Evolutionary conservation across 2,797 vertebrate genomes (phyloP).

Genomic region (Micrastur ruficollis): DNA sequence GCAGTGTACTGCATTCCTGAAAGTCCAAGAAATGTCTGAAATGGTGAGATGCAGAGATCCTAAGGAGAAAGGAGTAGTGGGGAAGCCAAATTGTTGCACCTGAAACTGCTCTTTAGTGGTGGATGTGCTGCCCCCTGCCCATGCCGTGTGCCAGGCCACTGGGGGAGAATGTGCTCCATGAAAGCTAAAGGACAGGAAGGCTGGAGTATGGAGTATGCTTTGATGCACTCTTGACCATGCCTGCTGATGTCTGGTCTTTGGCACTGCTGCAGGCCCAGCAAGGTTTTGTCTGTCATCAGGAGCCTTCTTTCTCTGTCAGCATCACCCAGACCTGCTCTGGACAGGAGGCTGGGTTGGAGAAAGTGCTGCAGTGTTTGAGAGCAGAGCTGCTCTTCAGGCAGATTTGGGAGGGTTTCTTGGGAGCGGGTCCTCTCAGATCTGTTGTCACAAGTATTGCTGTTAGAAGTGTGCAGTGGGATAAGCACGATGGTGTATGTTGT

Average conservation of each 20-base stretch:
- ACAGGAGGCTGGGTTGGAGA: not conserved
- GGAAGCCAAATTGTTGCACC: not conserved
- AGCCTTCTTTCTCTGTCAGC: not conserved
- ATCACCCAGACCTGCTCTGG: not conserved
- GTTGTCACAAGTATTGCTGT: not conserved
- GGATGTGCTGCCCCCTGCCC: not conserved
- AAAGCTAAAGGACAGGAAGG: not conserved
- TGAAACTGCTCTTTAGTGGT: not conserved
- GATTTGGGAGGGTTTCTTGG: not conserved
- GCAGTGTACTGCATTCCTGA: not conserved
- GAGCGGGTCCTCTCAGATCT: not conserved
- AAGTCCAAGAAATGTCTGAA: not conserved
- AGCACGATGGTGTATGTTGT: not conserved
- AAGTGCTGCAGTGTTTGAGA: not conserved
- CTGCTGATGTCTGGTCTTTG: not conserved
- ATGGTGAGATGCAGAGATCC: not conserved
- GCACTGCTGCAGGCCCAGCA: not conserved
- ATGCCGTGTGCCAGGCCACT: fast-evolving
- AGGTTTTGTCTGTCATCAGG: not conserved
- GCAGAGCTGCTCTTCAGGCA: not conserved
- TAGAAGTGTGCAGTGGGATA: not conserved
- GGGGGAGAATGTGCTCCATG: not conserved
- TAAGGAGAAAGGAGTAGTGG: not conserved
- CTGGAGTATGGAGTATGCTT: not conserved
- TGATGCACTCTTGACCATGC: not conserved